These are phyloP conservation scores for Patella depressa DNA, from an alignment of 2,888 invertebrate genomes.

Conservation along the genomic window DNA sequence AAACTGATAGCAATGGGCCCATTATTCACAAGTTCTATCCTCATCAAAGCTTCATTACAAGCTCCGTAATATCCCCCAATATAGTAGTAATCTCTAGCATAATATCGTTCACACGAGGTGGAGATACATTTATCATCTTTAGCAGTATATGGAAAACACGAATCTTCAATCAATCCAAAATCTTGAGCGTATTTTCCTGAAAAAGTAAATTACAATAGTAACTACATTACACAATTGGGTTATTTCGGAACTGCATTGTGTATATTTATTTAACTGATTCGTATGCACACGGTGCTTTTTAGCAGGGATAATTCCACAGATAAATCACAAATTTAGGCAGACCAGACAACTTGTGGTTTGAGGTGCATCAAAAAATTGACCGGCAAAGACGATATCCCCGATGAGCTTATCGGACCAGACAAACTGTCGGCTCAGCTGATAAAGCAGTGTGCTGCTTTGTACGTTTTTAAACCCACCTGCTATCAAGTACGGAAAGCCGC, in stretches of 20 bases:
- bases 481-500: constrained; percentile 60
- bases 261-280: too few relatives aligned
- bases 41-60: constrained; percentile 72
- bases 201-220: not conserved
- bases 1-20: constrained; percentile 73
- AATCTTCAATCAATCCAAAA: constrained; percentile 71
- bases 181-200: constrained; percentile 64
- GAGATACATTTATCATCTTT: constrained; percentile 63
- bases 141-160: constrained; percentile 71
- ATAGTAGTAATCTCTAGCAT: constrained; percentile 71
- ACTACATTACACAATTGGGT: too few relatives aligned
- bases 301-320: too few relatives aligned
- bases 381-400: not conserved
- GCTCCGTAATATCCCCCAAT: constrained; percentile 73
- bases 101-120: constrained; percentile 66
- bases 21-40: constrained; percentile 67
- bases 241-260: too few relatives aligned
- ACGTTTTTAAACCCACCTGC: constrained; percentile 33
- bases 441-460: not conserved
- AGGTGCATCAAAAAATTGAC: too few relatives aligned
- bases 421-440: not conserved
- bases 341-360: too few relatives aligned
- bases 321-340: too few relatives aligned
- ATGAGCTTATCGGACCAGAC: not conserved
- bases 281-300: too few relatives aligned